Conservation (phyloP, 2,888 invertebrate species). For the Luperina nickerlii region DNA sequence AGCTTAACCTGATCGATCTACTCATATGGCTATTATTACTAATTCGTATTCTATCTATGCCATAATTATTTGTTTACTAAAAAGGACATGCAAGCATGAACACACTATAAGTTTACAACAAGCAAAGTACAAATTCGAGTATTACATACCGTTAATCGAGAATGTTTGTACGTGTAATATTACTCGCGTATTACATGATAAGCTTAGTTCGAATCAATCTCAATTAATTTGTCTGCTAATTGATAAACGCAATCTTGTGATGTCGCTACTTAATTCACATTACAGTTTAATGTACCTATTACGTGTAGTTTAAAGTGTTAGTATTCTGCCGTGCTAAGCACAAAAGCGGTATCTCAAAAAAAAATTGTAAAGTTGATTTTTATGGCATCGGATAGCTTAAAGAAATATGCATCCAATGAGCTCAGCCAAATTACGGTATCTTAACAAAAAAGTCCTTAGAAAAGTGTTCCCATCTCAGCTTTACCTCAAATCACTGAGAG, state of each 20-base stretch:
- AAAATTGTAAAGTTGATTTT: no score
- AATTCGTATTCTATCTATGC: not conserved
- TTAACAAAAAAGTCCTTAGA: no score
- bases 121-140: not conserved
- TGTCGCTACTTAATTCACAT: conserved; percentile 15
- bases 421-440: no score
- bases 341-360: no score
- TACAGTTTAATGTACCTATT: conserved; percentile 15
- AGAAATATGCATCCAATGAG: no score
- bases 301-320: not conserved
- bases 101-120: not conserved
- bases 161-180: conserved; percentile 3
- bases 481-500: no score
- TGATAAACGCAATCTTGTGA: conserved; percentile 45
- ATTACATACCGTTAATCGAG: conserved; percentile 3
- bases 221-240: conserved; percentile 57
- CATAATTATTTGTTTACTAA: not conserved
- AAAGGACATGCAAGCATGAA: not conserved
- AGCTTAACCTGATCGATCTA: not conserved
- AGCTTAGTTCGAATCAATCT: conserved; percentile 48
- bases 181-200: conserved; percentile 9
- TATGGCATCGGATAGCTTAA: no score
- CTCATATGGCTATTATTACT: not conserved
- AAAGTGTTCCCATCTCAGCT: no score
- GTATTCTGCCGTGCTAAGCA: no score